These are phyloP conservation scores for Agrotis exclamationis DNA, from an alignment of 2,888 invertebrate genomes.

Conservation along the genomic window DNA sequence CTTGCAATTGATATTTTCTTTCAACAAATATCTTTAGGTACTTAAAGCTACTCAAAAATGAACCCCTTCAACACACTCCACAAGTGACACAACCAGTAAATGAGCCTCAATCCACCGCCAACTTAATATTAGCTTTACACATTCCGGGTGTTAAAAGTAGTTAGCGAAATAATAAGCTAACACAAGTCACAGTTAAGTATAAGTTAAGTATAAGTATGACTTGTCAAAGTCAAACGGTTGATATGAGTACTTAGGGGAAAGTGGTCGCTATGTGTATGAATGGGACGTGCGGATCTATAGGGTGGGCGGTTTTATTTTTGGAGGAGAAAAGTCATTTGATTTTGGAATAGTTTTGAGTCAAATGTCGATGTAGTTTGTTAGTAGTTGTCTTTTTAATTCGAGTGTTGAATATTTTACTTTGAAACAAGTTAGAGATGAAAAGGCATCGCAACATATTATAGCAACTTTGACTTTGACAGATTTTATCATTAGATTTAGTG, in stretches of 20 bases:
- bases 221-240: slow-evolving; percentile 86
- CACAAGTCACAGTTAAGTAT: slow-evolving; percentile 79
- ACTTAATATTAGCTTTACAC: slow-evolving; percentile 63
- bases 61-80: slow-evolving; percentile 32
- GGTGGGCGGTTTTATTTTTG: slow-evolving; percentile 58
- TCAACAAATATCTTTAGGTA: not conserved
- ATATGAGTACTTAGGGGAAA: slow-evolving; percentile 76
- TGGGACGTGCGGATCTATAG: slow-evolving; percentile 57
- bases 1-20: too few relatives aligned
- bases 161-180: slow-evolving; percentile 77
- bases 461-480: too few relatives aligned
- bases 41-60: not conserved
- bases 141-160: slow-evolving; percentile 82
- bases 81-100: slow-evolving; percentile 25
- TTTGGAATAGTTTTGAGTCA: not conserved
- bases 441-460: too few relatives aligned
- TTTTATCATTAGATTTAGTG: too few relatives aligned
- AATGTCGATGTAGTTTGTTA: not conserved
- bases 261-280: slow-evolving; percentile 66
- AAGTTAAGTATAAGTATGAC: slow-evolving; percentile 84
- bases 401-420: too few relatives aligned
- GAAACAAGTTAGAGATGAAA: too few relatives aligned
- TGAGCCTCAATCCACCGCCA: slow-evolving; percentile 27
- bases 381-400: too few relatives aligned
- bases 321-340: not conserved